Evolutionary conservation across 2,797 vertebrate genomes (phyloP), one percentile per base, ranked within the genome.

Genomic region (Dermochelys coriacea): DNA sequence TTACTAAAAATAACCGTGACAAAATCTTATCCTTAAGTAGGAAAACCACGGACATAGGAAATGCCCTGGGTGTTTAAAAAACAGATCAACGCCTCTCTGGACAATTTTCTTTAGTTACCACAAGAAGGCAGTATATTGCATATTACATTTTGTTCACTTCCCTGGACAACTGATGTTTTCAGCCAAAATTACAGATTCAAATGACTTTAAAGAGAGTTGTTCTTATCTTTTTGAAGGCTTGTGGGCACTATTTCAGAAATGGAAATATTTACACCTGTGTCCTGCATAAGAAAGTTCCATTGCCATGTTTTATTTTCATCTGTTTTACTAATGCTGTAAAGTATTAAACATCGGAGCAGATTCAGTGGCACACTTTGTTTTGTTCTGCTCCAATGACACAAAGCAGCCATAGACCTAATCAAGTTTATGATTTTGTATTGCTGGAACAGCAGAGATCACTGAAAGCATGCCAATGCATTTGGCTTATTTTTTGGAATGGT

Each of bases 91-190:
- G 29, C 6, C 51, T 77, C 57, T 80, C 8, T 3, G 18, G 80
- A 1, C 47, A 51, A 16, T 96, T 92, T 95, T 93, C 80, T 84
- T 84, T 37, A 0, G 90, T 92, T 89, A 68, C 97, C 97, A 97
- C 95, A 81, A 96, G 97, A 92, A 96, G 97, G 97, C 97, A 93
- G 29, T 49, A 83, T 41, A 1, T 21, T 25, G 77, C 68, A 2
- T 29, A 57, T 1, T 52, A 54, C 64, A 37, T 37, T 88, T 49
- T 71, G 81, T 80, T 80, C 18, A 10, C 9, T 29, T 18, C 37
- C 16, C 75, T 23, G 12, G 34, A 15, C 52, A 23, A 52, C 21
- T 94, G 49, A 34, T 77, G 2, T 25, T 79, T 93, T 55, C 9
- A 41, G 77, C 52, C 85, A 50, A 52, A 93, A 84, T n/a, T 55